Conservation (phyloP, 2,888 invertebrate genomes). For the Microdon myrmicae region DNA sequence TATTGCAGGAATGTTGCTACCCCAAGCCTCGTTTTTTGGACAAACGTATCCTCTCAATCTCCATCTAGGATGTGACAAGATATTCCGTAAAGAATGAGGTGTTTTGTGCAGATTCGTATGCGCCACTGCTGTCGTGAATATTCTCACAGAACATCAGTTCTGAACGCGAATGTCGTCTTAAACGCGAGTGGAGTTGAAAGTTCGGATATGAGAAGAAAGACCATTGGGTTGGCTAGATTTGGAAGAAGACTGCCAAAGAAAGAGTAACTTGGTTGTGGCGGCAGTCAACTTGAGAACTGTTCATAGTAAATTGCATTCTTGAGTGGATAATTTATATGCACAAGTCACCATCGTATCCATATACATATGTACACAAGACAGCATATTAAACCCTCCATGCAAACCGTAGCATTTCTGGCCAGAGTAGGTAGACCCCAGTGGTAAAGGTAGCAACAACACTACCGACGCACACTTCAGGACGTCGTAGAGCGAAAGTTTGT, state of each 20-base stretch:
- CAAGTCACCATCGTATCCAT: slow-evolving; percentile 45
- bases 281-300: slow-evolving; percentile 53
- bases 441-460: slow-evolving; percentile 15
- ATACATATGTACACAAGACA: not conserved
- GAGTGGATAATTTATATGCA: slow-evolving; percentile 60
- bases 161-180: slow-evolving; percentile 14
- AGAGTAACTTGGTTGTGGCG: slow-evolving; percentile 7
- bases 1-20: no score
- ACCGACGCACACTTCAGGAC: no score
- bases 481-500: slow-evolving; percentile 48
- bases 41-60: no score
- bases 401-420: no score
- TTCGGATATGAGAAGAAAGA: no score
- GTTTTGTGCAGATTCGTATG: slow-evolving; percentile 15
- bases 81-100: slow-evolving; percentile 1
- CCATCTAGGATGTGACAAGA: no score
- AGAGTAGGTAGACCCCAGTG: no score
- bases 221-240: no score
- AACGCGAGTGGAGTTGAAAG: no score
- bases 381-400: not conserved
- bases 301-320: slow-evolving; percentile 59
- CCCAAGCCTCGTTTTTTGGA: slow-evolving; percentile 1
- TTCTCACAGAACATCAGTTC: not conserved
- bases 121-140: not conserved
- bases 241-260: no score